Evolutionary conservation across 2,113 vertebrate species (phyloP), one percentile per base, ranked within the genome.

Genomic region (Suricata suricatta): DNA sequence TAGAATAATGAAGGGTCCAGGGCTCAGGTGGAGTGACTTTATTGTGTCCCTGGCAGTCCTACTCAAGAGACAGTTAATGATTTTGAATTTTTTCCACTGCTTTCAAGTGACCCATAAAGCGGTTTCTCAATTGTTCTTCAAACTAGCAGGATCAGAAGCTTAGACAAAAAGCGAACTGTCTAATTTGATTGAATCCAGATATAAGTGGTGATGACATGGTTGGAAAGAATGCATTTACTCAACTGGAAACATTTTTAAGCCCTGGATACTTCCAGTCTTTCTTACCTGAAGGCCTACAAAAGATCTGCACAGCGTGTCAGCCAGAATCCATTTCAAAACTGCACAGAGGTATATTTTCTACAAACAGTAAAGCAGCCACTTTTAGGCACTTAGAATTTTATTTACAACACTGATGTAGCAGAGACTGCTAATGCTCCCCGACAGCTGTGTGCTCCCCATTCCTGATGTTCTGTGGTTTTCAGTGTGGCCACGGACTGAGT

Each of bases 71-170:
- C 23, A n/a, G 5, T 91, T 89, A 79, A 95, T 33, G 74, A 95
- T 35, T 74, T 63, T 44, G 66, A 93, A 5, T 52, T 81, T 66
- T 54, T 77, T 60, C 17, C 3, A 31, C 33, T 33, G 79, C 52
- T 71, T 95, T 71, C 91, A 74, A 95, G 63, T 90, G 93, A 96
- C 79, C 86, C 29, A 38, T n/a, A 66, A 88, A 89, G 35, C 7
- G 74, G 25, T 84, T 91, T 93, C 47, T 95, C 93, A 87, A 80
- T 96, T 92, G 93, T 89, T 72, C 69, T 87, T 71, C 54, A 63
- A 91, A 86, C 29, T 57, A 23, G 1, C 23, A 93, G n/a, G 33
- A 95, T 96, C 25, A 2, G 25, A 87, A 89, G 47, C 47, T 86
- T 77, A 35, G 33, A 35, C 71, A 74, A 83, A 95, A 97, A 77